Evolutionary conservation across 1,140 invertebrate genomes (phyloP).

Genomic region (Drosophila saltans): DNA sequence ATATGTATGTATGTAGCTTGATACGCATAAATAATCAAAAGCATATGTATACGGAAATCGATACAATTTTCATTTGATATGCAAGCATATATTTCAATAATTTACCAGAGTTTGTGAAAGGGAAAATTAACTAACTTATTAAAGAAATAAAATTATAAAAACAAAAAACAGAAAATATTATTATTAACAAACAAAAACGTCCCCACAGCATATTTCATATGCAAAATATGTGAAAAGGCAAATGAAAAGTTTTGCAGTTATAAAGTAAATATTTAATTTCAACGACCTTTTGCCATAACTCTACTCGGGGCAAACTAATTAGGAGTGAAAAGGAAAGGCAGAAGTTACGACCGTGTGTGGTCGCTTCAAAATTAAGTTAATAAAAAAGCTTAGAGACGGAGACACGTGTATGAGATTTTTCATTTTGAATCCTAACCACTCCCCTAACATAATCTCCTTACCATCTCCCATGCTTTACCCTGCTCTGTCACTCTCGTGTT

Average conservation of each 20-base stretch:
- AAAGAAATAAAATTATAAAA: neutral
- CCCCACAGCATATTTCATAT: conserved; percentile 40
- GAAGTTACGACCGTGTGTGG: conserved; percentile 28
- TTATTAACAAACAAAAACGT: conserved; percentile 18
- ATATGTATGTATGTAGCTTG: conserved; percentile 4
- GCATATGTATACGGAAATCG: conserved; percentile 20
- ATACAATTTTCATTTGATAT: conserved; percentile 63
- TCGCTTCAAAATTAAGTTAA: conserved; percentile 41
- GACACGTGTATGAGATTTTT: conserved; percentile 17
- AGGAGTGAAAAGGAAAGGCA: conserved; percentile 37
- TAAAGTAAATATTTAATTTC: conserved; percentile 70
- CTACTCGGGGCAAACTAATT: conserved; percentile 50
- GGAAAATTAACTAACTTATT: conserved; percentile 31
- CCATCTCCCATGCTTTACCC: no score
- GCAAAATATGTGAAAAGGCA: conserved; percentile 43
- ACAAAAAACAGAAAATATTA: conserved; percentile 22
- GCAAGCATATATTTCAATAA: conserved; percentile 46
- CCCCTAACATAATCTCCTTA: neutral
- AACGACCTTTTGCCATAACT: conserved; percentile 27
- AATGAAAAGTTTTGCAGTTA: conserved; percentile 47
- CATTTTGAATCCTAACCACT: neutral
- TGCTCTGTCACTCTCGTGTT: neutral
- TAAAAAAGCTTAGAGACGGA: conserved; percentile 51
- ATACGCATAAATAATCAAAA: conserved; percentile 65
- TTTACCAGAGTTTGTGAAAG: conserved; percentile 23